Evolutionary conservation across 2,113 vertebrate species (phyloP), one percentile per base, ranked within the genome.

Genomic region (Athene cunicularia): DNA sequence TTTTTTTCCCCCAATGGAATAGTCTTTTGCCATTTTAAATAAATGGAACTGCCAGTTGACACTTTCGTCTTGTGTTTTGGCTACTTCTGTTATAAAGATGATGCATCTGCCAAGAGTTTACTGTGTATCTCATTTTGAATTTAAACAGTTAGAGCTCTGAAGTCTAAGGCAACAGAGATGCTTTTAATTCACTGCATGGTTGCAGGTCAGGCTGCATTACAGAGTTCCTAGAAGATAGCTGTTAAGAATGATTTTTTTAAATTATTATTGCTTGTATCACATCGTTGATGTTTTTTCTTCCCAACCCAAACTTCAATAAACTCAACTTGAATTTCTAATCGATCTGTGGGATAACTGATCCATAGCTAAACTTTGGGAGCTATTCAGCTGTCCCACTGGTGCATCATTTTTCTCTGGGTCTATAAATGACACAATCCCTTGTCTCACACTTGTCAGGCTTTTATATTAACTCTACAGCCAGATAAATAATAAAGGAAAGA

Each of bases 21-120:
- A 56, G 27, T 86, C 30, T 64, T 86, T 86, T 73, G 45, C n/a
- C 41, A 30, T 74, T 95, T 91, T 58, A 88, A 96, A 87, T 84
- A 87, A 74, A 89, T 8, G 12, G 32, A 93, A 70, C n/a, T 59
- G 5, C 18, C 30, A 24, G 10, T 43, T 91, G 52, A 19, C 15
- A 30, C 63, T 62, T 80, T 6, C 23, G 67, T 59, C 23, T 23
- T 9, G 1, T 77, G 23, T 50, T 80, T 41, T 81, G 18, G 26
- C 37, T 77, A 11, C 3, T 70, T 70, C 47, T 58, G 0, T 56
- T 10, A 8, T 6, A 41, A 53, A 30, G 21, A 30, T 1, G 5
- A 33, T 20, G 11, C 14, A 5, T 33, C 32, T 71, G 37, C 33
- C 55, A 43, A 1, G 15, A 94, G 39, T 43, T 45, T 30, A 27